Base-by-base conservation (phyloP, 2,888 invertebrate species). In the Callyntrura guangdongensis region DNA sequence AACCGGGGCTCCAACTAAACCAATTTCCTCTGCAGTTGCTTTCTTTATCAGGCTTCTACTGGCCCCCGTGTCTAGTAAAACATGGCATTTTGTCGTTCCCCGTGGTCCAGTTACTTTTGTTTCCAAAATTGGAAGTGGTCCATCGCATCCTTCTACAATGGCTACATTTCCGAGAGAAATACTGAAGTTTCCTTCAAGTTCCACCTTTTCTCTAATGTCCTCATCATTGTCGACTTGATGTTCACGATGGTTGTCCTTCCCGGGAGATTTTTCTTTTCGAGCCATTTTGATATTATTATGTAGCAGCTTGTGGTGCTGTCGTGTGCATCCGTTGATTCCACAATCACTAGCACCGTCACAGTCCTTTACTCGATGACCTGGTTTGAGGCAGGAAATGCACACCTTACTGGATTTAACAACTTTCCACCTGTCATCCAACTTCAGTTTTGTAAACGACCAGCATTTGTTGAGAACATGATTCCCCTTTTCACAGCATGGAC, bases 261-360 rank as follows among this genome's bases (percentile, higher is more conserved):
- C 69, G 67, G 74, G 45, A 4, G 3, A 0, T 36, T 20, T 6
- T 11, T 8, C 22, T 45, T 56, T 36, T n/a, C n/a, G n/a, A n/a
- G n/a, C n/a, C 22, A 6, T 1, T 17, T 12, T n/a, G 6, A 2
- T 59, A 14, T 1, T n/a, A n/a, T 6, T 22, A 22, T 91, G 91
- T 0, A 91, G 53, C 6, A 87, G 27, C 0, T 0, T 3, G 17
- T 91, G 87, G 47, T 91, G 91, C 6, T 14, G 4, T 6, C n/a
- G 12, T 0, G 25, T 25, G 25, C 79, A 79, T 3, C 56, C 56
- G 2, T 22, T 4, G 0, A 17, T 8, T 22, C 1, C n/a, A 17
- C 53, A 79, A 3, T 56, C 9, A 0, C 0, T 3, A 12, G 25
- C 22, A 11, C 0, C 25, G 0, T 6, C 12, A 53, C 79, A 53